Conservation (phyloP, 2,888 invertebrate species). For the Augochlorella aurata region DNA sequence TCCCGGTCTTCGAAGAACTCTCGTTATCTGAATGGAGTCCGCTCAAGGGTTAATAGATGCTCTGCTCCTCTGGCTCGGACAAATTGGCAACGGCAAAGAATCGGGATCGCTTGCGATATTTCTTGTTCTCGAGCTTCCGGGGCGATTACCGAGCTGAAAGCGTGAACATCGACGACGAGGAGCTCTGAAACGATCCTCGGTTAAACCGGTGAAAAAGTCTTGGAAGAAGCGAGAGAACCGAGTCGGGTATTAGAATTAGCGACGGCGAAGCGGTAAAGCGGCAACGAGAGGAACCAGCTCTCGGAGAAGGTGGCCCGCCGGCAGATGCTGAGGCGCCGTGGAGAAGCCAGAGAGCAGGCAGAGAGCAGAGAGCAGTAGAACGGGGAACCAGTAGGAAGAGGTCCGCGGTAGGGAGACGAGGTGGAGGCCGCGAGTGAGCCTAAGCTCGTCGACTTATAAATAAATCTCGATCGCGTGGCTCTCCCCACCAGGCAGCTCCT, state of each 20-base stretch:
- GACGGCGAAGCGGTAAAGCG: background rate
- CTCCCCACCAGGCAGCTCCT: constrained; percentile 75
- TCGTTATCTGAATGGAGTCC: background rate
- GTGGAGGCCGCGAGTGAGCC: constrained; percentile 56
- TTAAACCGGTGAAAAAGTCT: background rate
- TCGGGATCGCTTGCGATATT: background rate
- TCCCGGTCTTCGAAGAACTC: no score
- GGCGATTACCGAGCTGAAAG: background rate
- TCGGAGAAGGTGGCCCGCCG: constrained; percentile 20
- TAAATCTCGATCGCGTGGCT: constrained; percentile 82
- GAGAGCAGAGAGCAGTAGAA: constrained; percentile 13
- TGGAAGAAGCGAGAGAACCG: background rate
- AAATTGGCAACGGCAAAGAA: background rate
- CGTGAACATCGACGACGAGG: background rate
- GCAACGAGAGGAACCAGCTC: constrained; percentile 13
- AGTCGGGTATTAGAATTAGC: constrained; percentile 7
- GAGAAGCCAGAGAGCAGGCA: background rate
- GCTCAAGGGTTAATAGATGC: background rate
- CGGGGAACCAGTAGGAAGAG: constrained; percentile 54
- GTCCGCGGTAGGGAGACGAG: constrained; percentile 23
- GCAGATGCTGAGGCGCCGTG: constrained; percentile 38
- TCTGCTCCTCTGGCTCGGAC: background rate
- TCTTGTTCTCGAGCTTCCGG: background rate
- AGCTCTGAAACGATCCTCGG: background rate
- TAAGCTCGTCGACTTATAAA: constrained; percentile 79